phyloP scores from a whole-genome alignment of 2,888 invertebrate species.

The Pyrocoelia pectoralis region DNA sequence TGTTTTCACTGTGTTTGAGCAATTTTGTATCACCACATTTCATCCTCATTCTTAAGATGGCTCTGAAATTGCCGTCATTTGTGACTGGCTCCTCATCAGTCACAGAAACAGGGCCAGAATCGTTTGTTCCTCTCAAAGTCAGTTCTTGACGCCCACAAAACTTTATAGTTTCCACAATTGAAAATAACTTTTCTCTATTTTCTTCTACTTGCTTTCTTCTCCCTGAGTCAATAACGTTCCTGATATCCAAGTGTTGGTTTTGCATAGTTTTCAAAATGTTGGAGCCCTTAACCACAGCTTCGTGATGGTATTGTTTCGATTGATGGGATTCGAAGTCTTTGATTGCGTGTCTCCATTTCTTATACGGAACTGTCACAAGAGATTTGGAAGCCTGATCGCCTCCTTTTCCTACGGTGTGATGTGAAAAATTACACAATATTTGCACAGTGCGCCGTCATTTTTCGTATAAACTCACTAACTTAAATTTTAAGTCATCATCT shows the following conservation, averaged over 20 bases:
- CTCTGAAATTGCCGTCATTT: slow-evolving; percentile 4
- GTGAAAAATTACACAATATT: too few species aligned
- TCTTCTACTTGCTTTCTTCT: not conserved
- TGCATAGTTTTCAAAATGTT: not conserved
- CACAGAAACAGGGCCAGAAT: not conserved
- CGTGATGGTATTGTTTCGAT: not conserved
- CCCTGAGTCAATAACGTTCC: not conserved
- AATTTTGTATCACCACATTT: not conserved
- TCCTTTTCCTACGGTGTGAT: too few species aligned
- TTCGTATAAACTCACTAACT: not conserved
- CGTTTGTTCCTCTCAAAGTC: not conserved
- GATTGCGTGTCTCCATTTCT: not conserved
- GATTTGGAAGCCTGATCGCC: not conserved
- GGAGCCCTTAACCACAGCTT: not conserved
- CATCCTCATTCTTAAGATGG: not conserved
- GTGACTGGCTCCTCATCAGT: not conserved
- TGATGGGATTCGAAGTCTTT: not conserved
- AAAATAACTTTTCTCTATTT: not conserved
- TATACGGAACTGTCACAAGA: not conserved
- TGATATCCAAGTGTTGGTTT: not conserved
- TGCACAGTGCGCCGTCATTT: not conserved
- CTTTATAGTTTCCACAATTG: not conserved
- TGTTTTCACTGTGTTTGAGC: not conserved
- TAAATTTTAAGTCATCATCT: too few species aligned
- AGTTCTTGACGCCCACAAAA: not conserved